Evolutionary conservation across 2,888 invertebrate genomes (phyloP), one percentile per base, ranked within the genome.

Genomic region (Rapana venosa): DNA sequence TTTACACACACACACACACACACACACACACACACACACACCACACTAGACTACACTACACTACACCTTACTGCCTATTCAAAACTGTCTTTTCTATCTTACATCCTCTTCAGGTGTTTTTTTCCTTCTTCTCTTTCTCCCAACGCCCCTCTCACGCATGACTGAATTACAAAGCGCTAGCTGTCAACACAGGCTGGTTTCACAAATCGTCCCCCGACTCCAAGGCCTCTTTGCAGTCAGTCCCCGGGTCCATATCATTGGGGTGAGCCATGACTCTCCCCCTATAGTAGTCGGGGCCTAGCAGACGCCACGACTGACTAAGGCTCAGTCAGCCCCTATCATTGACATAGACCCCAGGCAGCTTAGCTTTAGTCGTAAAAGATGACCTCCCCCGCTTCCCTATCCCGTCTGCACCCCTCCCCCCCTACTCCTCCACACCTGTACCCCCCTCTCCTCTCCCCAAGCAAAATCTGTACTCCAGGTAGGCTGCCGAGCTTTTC

Each of bases 201-300:
- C 86, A 86, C 86, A 86, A 86, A 86, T 86, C 86, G 86, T 84
- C 84, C 85, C 85, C 61, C 66, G 61, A 61, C 86, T 86, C 86
- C 61, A n/a, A 20, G 36, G 81, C n/a, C 81, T 47, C 36, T 81
- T 30, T 47, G 47, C 47, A 47, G 47, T 47, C 32, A 32, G 81
- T 5, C 36, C 36, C 74, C 20, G 22, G 81, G 86, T 32, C 86
- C 4, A 47, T 47, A 35, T 86, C n/a, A 86, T 61, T 86, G n/a
- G 86, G 61, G 32, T 32, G 20, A 61, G 61, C 77, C 77, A 1
- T 32, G 32, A 17, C 77, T 32, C 26, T 22, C 15, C 6, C 61
- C 61, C 1, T 61, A 15, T 1, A 15, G 20, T 22, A 22, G 74
- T n/a, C 74, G n/a, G n/a, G 22, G 22, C 22, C 22, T 74, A 74